phyloP scores from a whole-genome alignment of 2,797 vertebrate species.

The Typhlichthys subterraneus region DNA sequence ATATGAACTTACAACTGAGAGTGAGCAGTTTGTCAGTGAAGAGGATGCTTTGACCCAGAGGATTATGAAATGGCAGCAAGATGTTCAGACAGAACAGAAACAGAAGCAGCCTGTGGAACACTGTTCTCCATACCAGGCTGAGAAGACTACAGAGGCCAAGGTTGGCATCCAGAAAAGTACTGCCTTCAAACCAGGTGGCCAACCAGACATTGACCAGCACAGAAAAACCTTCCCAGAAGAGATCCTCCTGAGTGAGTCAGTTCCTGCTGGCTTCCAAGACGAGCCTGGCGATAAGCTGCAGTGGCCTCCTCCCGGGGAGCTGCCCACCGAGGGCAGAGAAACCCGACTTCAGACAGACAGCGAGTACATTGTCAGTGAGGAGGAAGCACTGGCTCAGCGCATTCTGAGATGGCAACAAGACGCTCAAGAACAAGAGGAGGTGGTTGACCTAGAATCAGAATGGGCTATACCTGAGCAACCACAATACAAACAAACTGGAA shows the following conservation, averaged over 20 bases:
- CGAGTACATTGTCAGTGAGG: slow-evolving; percentile 78
- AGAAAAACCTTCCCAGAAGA: slow-evolving; percentile 43
- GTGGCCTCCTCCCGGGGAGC: slow-evolving; percentile 32
- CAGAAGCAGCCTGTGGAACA: slow-evolving; percentile 58
- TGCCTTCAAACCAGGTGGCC: slow-evolving; percentile 16
- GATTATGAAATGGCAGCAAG: slow-evolving; percentile 83
- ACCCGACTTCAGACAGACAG: slow-evolving; percentile 73
- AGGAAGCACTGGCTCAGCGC: slow-evolving; percentile 77
- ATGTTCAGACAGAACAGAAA: slow-evolving; percentile 74
- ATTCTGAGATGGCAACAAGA: slow-evolving; percentile 80
- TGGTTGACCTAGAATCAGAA: slow-evolving; percentile 73
- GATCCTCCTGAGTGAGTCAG: slow-evolving; percentile 18
- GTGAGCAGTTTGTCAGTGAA: slow-evolving; percentile 72
- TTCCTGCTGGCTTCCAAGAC: slow-evolving; percentile 37
- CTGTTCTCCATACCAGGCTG: slow-evolving; percentile 28
- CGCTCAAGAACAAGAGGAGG: slow-evolving; percentile 74
- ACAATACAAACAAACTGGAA: slow-evolving; percentile 24
- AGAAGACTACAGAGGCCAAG: slow-evolving; percentile 18
- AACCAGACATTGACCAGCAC: slow-evolving; percentile 16
- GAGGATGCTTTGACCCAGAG: slow-evolving; percentile 77
- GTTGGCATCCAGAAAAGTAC: slow-evolving; percentile 14
- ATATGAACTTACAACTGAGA: slow-evolving; percentile 72
- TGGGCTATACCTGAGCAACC: slow-evolving; percentile 68
- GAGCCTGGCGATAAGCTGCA: slow-evolving; percentile 28
- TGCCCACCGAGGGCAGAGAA: slow-evolving; percentile 56